A percentile compares a stretch with the other conserved stretches of the same genome.
These are phyloP conservation scores for Oncorhynchus masou DNA, from an alignment of 2,113 vertebrate species.

Conservation along the genomic window DNA sequence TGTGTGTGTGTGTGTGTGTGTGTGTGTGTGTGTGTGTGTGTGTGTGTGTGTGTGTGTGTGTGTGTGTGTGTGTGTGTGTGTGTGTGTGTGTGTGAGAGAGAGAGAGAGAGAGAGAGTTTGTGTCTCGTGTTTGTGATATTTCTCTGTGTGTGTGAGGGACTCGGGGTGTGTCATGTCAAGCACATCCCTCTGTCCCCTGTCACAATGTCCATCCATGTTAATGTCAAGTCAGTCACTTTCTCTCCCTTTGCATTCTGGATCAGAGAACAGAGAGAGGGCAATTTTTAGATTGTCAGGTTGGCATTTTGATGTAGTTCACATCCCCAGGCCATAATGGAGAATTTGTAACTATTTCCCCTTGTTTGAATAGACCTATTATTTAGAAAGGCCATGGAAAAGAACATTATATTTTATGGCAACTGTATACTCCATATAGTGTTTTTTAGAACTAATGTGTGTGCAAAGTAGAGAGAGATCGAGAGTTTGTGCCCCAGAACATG, in stretches of 20 bases:
- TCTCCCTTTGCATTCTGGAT: slow-evolving; percentile 18
- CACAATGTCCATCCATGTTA: slow-evolving; percentile 53
- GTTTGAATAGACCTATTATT: neutral
- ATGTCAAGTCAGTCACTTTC: slow-evolving; percentile 31
- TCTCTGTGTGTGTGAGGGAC: slow-evolving; percentile 30
- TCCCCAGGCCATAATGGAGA: neutral
- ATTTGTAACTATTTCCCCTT: neutral
- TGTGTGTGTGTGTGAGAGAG: neutral
- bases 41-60: slow-evolving; percentile 8
- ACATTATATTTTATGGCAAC: neutral
- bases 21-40: neutral
- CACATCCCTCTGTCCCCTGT: slow-evolving; percentile 46
- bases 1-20: slow-evolving; percentile 13
- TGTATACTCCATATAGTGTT: neutral
- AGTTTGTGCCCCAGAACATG: neutral
- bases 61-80: slow-evolving; percentile 13
- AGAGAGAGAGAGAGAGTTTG: neutral
- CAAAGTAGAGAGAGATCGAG: neutral
- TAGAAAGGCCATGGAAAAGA: slow-evolving; percentile 1
- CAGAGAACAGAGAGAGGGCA: too few relatives aligned
- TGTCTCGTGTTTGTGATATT: neutral
- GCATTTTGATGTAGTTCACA: neutral
- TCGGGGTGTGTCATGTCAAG: slow-evolving; percentile 34
- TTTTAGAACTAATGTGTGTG: neutral
- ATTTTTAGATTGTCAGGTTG: neutral